phyloP scores from a whole-genome alignment of 2,113 vertebrate genomes.

The Noturus placidus region DNA sequence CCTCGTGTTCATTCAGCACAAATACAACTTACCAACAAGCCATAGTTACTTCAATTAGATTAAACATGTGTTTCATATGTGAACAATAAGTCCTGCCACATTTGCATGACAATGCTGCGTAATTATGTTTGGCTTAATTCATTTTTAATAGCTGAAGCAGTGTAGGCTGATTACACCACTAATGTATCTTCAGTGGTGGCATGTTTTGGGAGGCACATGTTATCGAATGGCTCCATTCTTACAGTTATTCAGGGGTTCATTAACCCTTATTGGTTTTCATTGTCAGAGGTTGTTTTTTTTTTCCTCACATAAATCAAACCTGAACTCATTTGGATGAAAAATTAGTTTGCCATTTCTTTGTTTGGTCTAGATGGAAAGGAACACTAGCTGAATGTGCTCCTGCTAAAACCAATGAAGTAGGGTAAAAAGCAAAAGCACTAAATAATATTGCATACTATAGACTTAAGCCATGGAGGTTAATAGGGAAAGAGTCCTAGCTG shows the following conservation, averaged over 20 bases:
- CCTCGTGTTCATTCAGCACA: conserved; percentile 29
- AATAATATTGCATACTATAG: conserved; percentile 48
- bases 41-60: conserved; percentile 70
- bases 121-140: conserved; percentile 71
- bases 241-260: conserved; percentile 81
- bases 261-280: conserved; percentile 76
- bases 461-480: conserved; percentile 54
- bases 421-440: conserved; percentile 55
- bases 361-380: conserved; percentile 60
- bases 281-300: conserved; percentile 68
- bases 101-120: conserved; percentile 70
- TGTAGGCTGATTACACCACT: conserved; percentile 73
- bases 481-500: conserved; percentile 16
- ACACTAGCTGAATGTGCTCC: conserved; percentile 64
- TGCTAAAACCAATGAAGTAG: conserved; percentile 64
- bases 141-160: conserved; percentile 75
- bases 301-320: conserved; percentile 71
- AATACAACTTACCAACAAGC: conserved; percentile 48
- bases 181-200: conserved; percentile 70
- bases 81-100: conserved; percentile 62
- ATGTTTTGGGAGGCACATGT: conserved; percentile 66
- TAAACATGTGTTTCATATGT: conserved; percentile 61
- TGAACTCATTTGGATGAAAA: conserved; percentile 65
- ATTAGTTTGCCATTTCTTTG: conserved; percentile 68
- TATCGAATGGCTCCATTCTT: conserved; percentile 70